Evolutionary conservation across 1,140 invertebrate genomes (phyloP).

Genomic region (Rhyzopertha dominica): DNA sequence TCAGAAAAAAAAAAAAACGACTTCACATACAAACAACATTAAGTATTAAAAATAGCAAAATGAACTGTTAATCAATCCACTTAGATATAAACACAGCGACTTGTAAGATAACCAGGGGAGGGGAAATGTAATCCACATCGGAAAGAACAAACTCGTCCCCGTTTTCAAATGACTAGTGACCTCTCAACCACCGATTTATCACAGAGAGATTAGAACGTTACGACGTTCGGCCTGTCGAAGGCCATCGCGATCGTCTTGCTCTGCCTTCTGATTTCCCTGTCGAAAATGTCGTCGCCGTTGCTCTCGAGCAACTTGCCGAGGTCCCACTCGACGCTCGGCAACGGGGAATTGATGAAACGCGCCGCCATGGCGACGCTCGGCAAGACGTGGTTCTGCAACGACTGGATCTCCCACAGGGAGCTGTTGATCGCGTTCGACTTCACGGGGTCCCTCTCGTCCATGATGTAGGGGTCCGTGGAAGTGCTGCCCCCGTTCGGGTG

Average conservation of each 20-base stretch:
- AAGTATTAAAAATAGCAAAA: no score
- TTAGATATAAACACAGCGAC: no score
- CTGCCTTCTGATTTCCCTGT: constrained; percentile 58
- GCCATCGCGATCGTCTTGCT: constrained; percentile 57
- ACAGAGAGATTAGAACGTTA: no score
- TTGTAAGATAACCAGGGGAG: no score
- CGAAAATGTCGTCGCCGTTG: constrained; percentile 52
- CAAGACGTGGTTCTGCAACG: constrained; percentile 69
- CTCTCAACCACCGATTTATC: no score
- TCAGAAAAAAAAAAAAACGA: no score
- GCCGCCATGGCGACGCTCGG: constrained; percentile 65
- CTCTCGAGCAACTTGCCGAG: constrained; percentile 47
- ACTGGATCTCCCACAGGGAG: constrained; percentile 86
- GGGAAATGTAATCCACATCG: no score
- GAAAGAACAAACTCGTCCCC: no score
- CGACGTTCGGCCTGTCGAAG: constrained; percentile 55
- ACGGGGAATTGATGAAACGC: constrained; percentile 58
- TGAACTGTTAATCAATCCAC: no score
- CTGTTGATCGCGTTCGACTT: constrained; percentile 77
- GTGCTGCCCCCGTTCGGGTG: constrained; percentile 50
- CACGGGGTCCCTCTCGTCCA: constrained; percentile 72
- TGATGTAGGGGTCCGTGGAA: constrained; percentile 73
- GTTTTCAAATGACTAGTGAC: no score
- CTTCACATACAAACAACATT: no score
- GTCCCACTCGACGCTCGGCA: constrained; percentile 65